Evolutionary conservation across 2,797 vertebrate genomes (phyloP).

Genomic region (Lindbergichthys nudifrons): DNA sequence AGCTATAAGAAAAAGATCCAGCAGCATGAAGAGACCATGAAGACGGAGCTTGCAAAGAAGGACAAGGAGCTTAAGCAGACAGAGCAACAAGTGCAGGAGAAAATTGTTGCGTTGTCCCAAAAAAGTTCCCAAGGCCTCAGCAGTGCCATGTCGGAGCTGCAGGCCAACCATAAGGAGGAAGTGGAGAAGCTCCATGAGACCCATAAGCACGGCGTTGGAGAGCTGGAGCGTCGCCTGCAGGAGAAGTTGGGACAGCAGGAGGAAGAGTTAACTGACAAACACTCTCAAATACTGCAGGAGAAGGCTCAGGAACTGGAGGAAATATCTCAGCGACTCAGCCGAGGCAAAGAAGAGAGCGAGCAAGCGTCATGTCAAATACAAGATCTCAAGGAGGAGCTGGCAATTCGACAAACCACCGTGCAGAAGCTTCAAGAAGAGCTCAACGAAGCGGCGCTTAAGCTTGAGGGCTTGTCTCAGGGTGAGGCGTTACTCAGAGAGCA

Average conservation of each 20-base stretch:
- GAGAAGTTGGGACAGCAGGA: constrained; percentile 87
- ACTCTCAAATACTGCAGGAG: constrained; percentile 85
- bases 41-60: constrained; percentile 90
- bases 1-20: constrained; percentile 90
- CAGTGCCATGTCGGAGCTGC: constrained; percentile 88
- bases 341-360: constrained; percentile 83
- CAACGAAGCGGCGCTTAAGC: constrained; percentile 80
- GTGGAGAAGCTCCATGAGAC: constrained; percentile 83
- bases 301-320: constrained; percentile 88
- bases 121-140: constrained; percentile 89
- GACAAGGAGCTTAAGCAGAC: constrained; percentile 89
- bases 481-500: constrained; percentile 86
- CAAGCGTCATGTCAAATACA: constrained; percentile 76
- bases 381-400: constrained; percentile 85
- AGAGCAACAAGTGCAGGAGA: constrained; percentile 90
- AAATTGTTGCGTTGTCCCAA: constrained; percentile 92
- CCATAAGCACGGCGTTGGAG: constrained; percentile 83
- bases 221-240: constrained; percentile 82
- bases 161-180: constrained; percentile 90
- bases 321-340: constrained; percentile 80
- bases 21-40: constrained; percentile 90
- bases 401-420: constrained; percentile 82
- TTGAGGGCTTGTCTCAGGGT: constrained; percentile 82
- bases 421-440: constrained; percentile 90
- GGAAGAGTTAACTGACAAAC: constrained; percentile 88